A percentile compares a stretch with the other conserved stretches of the same genome.
These are phyloP conservation scores for Phengaris arion DNA, from an alignment of 2,888 invertebrate species.

Conservation along the genomic window DNA sequence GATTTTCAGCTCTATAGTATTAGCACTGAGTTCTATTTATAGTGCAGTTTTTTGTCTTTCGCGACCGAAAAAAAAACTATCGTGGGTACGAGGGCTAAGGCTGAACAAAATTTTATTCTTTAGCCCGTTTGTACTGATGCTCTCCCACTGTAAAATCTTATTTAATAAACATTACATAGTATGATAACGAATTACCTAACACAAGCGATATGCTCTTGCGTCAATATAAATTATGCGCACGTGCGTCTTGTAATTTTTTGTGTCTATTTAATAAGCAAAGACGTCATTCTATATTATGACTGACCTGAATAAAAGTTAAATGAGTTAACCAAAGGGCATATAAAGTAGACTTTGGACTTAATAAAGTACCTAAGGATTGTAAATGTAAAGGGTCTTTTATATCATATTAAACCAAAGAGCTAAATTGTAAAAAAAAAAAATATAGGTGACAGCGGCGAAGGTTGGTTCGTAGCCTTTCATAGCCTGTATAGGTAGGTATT, in stretches of 20 bases:
- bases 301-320: conserved; percentile 25
- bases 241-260: conserved; percentile 28
- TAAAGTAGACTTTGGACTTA: not conserved
- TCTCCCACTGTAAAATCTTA: not conserved
- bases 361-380: not conserved
- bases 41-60: no score
- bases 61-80: no score
- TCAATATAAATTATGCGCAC: conserved; percentile 26
- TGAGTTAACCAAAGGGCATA: conserved; percentile 10
- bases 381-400: not conserved
- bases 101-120: no score
- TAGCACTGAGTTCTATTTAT: no score
- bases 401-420: no score
- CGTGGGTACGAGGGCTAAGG: no score
- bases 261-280: conserved; percentile 28
- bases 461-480: no score
- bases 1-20: no score
- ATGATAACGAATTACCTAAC: conserved; percentile 19
- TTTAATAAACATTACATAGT: not conserved
- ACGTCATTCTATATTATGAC: conserved; percentile 26
- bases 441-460: no score
- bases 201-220: conserved; percentile 28
- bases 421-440: no score
- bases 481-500: no score
- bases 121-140: not conserved